Conservation (phyloP, 92 coral and sea anemone genomes). For the Palythoa heliodiscus region DNA sequence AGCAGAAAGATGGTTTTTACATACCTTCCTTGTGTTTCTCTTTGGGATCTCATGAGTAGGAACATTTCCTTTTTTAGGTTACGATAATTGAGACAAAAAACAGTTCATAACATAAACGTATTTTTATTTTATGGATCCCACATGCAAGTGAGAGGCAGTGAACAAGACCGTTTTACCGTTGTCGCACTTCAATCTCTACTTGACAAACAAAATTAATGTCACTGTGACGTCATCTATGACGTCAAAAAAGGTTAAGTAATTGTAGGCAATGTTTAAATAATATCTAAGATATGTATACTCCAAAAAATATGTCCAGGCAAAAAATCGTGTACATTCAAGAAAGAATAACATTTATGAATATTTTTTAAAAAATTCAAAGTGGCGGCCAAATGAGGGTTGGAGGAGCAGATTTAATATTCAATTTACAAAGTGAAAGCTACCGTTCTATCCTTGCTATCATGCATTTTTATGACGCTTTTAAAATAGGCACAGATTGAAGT, state of each 20-base stretch:
- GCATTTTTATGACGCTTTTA: conserved; percentile 43
- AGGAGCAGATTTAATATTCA: no score
- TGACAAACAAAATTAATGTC: neutral
- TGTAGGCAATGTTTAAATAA: conserved; percentile 29
- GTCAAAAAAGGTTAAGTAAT: conserved; percentile 28
- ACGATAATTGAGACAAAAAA: conserved; percentile 25
- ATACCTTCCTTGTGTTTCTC: conserved; percentile 9
- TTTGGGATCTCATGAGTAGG: conserved; percentile 33
- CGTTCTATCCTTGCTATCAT: neutral
- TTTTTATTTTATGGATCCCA: neutral
- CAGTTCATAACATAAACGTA: conserved; percentile 28
- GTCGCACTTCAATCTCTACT: conserved; percentile 16
- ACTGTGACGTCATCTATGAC: conserved; percentile 41
- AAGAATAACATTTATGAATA: conserved; percentile 2
- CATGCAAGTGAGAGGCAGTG: neutral
- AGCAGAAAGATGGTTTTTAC: conserved; percentile 29
- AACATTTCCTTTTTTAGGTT: conserved; percentile 36
- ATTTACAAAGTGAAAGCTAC: no score
- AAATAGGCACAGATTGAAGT: conserved; percentile 39
- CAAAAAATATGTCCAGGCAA: conserved; percentile 23
- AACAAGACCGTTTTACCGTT: conserved; percentile 18
- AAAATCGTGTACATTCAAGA: conserved; percentile 30
- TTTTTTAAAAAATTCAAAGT: no score
- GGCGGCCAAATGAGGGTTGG: no score
- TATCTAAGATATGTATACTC: conserved; percentile 12